phyloP scores from a whole-genome alignment of 1,140 invertebrate genomes.

The Bombus ignitus region DNA sequence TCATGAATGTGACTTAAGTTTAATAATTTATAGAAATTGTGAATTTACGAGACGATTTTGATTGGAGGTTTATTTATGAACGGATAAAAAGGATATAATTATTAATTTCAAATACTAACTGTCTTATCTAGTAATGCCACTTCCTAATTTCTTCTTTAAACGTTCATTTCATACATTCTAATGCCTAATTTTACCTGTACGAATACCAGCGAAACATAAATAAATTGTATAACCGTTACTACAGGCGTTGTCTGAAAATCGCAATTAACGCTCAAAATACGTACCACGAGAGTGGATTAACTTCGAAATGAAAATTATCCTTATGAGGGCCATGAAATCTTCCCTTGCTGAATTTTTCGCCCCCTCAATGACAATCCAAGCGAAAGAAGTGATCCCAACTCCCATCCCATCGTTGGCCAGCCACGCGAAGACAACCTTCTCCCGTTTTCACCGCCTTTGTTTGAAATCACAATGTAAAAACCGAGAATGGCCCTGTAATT shows the following conservation, averaged over 20 bases:
- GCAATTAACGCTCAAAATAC: constrained; percentile 32
- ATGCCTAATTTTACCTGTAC: too few relatives aligned
- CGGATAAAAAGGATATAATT: neutral
- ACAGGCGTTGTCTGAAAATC: neutral
- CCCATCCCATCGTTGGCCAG: constrained; percentile 31
- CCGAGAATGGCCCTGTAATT: constrained; percentile 68
- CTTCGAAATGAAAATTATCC: constrained; percentile 45
- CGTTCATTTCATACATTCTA: neutral
- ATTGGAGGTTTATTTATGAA: neutral
- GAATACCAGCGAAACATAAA: neutral
- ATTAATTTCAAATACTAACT: too few relatives aligned
- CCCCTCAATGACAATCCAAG: constrained; percentile 55
- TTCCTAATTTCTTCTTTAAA: neutral
- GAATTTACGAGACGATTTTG: neutral
- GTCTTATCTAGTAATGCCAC: neutral
- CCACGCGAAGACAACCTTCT: constrained; percentile 42
- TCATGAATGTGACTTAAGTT: neutral
- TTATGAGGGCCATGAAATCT: constrained; percentile 47
- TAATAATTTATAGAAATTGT: neutral
- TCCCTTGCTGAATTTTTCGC: constrained; percentile 53
- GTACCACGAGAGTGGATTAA: constrained; percentile 37
- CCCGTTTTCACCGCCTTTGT: constrained; percentile 56
- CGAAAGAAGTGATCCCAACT: constrained; percentile 56
- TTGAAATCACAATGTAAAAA: constrained; percentile 70
- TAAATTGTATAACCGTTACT: constrained; percentile 10